Base-by-base conservation (phyloP, 2,113 vertebrate genomes). In the Nansenia antarctica region DNA sequence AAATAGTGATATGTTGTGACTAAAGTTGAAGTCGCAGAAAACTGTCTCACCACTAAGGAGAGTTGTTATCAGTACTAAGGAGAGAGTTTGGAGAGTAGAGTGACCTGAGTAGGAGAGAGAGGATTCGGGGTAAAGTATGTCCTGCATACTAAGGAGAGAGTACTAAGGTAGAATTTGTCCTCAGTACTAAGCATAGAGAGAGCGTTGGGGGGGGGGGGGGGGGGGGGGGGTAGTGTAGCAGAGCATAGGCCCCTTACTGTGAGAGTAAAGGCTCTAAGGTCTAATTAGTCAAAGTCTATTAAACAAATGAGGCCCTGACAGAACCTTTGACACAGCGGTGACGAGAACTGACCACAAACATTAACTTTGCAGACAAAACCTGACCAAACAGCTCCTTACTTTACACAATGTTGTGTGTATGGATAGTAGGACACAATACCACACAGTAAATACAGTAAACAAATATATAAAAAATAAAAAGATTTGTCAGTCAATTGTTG, bases 271-370 rank as follows among this genome's bases (percentile, higher is more conserved):
- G 31, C 64, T 55, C 49, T 34, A 9, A 24, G 29, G 22, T 32
- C 39, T 24, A 63, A 67, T 67, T 30, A 54, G 22, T 74, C 24
- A 7, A 57, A 39, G 15, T 67, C 65, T 42, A 39, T 67, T 57
- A 67, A 67, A 67, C 65, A 42, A 37, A 67, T 30, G 26, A 29
- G 22, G 32, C 53, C 24, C 32, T 11, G 15, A 37, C 12, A 12
- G 18, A 34, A 60, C 31, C 18, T 60, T 60, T 31, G 30, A 18
- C 11, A 34, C 18, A 26, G 15, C 20, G 12, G n/a, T 15, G 27
- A 65, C n/a, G 37, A 65, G 27, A 24, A 66, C 32, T 1, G 24
- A 45, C 39, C 35, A 14, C 15, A 35, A 54, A 60, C 35, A 27
- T 18, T 14, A 66, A 49, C 47, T 24, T 9, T 18, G 35, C 22